Percentiles rank a stretch among this genome's conserved stretches.
These are phyloP conservation scores for Liasis olivaceus DNA, from an alignment of 2,797 vertebrate species.

Conservation along the genomic window DNA sequence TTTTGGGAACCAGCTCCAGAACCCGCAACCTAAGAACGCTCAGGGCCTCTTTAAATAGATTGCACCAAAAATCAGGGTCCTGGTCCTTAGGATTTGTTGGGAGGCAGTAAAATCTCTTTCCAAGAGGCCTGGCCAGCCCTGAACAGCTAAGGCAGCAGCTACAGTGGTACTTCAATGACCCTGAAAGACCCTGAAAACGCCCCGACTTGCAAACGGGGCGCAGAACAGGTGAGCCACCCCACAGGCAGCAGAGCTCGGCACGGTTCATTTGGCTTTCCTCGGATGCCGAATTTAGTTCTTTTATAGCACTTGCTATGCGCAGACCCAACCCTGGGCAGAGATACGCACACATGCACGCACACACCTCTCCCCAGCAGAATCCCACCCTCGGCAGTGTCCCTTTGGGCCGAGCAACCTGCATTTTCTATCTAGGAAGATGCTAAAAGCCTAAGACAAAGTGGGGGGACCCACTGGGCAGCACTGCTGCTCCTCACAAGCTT, in stretches of 20 bases:
- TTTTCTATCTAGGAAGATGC: background rate
- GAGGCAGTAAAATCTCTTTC: background rate
- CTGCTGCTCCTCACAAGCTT: background rate
- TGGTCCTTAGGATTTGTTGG: background rate
- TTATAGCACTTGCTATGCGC: background rate
- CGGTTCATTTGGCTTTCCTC: too few species aligned
- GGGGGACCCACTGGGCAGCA: background rate
- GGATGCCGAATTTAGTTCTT: too few species aligned
- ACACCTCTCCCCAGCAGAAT: background rate
- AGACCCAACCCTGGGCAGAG: background rate
- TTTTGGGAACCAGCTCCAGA: background rate
- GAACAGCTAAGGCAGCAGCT: background rate
- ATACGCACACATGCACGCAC: background rate
- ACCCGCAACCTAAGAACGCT: too few species aligned
- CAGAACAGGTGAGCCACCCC: background rate
- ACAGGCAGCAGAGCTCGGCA: background rate
- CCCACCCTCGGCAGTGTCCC: accelerated
- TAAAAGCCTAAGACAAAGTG: background rate
- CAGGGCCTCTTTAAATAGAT: background rate
- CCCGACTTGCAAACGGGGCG: too few species aligned
- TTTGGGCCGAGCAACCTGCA: background rate
- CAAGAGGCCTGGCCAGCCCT: background rate
- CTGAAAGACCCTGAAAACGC: accelerated
- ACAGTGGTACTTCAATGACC: background rate
- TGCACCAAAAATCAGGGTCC: background rate